A percentile compares a stretch with the other conserved stretches of the same genome.
These are phyloP conservation scores for Corythaeola cristata DNA, from an alignment of 2,113 vertebrate species.

Conservation along the genomic window DNA sequence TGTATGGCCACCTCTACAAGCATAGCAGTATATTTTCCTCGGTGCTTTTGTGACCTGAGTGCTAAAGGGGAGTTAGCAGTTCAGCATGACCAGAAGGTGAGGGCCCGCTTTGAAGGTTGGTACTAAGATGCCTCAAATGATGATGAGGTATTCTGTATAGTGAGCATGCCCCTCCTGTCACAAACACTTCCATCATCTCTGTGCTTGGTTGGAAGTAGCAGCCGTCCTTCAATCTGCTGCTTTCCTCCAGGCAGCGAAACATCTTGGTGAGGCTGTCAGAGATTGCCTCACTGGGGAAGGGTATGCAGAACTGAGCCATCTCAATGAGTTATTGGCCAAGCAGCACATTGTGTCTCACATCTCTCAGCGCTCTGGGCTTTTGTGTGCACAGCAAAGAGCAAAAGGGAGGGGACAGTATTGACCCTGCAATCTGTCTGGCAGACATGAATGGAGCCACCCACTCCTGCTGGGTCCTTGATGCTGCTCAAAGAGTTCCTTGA, in stretches of 20 bases:
- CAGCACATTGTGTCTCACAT: not conserved
- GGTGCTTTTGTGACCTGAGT: not conserved
- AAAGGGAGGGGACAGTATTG: not conserved
- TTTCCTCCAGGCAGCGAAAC: not conserved
- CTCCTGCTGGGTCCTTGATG: not conserved
- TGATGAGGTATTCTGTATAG: not conserved
- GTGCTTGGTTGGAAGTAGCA: not conserved
- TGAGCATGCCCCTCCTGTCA: not conserved
- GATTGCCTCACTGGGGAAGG: not conserved
- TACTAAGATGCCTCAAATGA: not conserved
- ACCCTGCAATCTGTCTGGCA: not conserved
- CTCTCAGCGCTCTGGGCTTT: not conserved
- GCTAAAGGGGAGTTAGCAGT: not conserved
- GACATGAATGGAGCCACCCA: not conserved
- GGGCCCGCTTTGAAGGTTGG: not conserved
- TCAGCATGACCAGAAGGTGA: not conserved
- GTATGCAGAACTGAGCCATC: not conserved
- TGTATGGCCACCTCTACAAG: not conserved
- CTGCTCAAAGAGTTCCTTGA: not conserved
- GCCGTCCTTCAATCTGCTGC: not conserved
- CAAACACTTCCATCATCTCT: not conserved
- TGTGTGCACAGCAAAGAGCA: not conserved
- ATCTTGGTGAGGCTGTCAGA: not conserved
- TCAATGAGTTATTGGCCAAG: not conserved
- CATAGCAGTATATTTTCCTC: not conserved